Evolutionary conservation across 1,140 invertebrate genomes (phyloP).

Genomic region (Cecropterus lyciades): DNA sequence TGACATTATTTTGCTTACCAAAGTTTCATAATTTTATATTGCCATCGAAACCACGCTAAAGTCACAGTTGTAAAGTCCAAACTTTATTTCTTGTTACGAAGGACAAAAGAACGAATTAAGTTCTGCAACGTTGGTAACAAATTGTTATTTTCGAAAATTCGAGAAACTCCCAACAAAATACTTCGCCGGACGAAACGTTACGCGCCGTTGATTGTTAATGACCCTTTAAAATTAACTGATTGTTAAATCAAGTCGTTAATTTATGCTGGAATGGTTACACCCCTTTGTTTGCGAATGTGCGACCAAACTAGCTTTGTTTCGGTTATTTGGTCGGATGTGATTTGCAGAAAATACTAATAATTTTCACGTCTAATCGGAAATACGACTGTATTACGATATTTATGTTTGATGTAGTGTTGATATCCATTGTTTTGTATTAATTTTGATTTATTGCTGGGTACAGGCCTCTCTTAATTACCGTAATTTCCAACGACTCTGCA

Average conservation of each 20-base stretch:
- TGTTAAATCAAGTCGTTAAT: conserved; percentile 55
- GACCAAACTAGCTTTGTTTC: conserved; percentile 42
- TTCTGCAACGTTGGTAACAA: conserved; percentile 31
- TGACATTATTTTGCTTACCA: not conserved
- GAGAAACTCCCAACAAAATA: conserved; percentile 31
- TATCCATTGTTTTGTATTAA: not conserved
- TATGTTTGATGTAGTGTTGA: no score
- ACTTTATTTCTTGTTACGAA: conserved; percentile 23
- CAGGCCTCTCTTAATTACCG: no score
- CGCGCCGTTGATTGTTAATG: conserved; percentile 50
- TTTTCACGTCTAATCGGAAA: conserved; percentile 7
- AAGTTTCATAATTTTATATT: conserved; percentile 13
- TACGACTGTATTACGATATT: not conserved
- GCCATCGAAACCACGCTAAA: conserved; percentile 2
- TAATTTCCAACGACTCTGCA: no score
- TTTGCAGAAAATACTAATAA: conserved; percentile 45
- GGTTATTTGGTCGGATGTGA: conserved; percentile 43
- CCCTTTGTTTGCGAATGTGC: conserved; percentile 43
- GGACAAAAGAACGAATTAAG: conserved; percentile 32
- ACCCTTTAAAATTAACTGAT: conserved; percentile 52
- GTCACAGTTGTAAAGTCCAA: not conserved
- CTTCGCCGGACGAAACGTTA: conserved; percentile 37
- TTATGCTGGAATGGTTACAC: conserved; percentile 42
- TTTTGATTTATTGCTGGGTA: no score
- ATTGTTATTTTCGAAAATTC: conserved; percentile 36